Percentiles rank a stretch among this genome's conserved stretches.
phyloP scores from a whole-genome alignment of 2,113 vertebrate species.

The Psephotus haematonotus region DNA sequence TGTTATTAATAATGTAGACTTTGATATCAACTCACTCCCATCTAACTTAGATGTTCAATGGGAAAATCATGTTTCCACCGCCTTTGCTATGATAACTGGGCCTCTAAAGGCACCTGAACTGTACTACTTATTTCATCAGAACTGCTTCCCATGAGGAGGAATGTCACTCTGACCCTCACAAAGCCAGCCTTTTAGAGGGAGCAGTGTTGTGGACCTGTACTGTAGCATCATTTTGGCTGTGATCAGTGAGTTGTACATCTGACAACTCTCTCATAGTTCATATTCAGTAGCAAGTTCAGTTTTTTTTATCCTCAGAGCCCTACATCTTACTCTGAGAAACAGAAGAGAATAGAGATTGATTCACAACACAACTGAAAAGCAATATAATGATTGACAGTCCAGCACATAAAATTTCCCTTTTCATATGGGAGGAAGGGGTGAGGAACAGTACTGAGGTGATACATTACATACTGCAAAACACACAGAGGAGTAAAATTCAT shows the following conservation, averaged over 20 bases:
- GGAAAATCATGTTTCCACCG: not conserved
- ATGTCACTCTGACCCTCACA: not conserved
- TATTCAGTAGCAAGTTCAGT: not conserved
- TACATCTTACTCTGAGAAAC: not conserved
- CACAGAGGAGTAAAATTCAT: not conserved
- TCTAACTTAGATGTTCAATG: conserved; percentile 23
- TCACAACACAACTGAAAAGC: not conserved
- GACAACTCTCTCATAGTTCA: not conserved
- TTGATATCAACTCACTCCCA: not conserved
- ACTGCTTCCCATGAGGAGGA: not conserved
- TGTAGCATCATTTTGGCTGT: not conserved
- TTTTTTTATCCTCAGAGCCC: not conserved
- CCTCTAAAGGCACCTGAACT: not conserved
- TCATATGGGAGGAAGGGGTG: not conserved
- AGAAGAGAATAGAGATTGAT: not conserved
- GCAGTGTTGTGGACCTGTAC: not conserved
- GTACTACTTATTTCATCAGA: not conserved
- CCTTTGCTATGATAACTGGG: not conserved
- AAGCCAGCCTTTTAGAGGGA: not conserved
- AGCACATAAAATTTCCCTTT: not conserved
- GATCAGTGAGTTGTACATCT: not conserved
- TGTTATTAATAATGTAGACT: conserved; percentile 40
- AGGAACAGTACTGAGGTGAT: not conserved
- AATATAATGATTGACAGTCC: not conserved
- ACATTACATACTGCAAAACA: not conserved